Base-by-base conservation (phyloP, 2,888 invertebrate species). In the Lobophora halterata region DNA sequence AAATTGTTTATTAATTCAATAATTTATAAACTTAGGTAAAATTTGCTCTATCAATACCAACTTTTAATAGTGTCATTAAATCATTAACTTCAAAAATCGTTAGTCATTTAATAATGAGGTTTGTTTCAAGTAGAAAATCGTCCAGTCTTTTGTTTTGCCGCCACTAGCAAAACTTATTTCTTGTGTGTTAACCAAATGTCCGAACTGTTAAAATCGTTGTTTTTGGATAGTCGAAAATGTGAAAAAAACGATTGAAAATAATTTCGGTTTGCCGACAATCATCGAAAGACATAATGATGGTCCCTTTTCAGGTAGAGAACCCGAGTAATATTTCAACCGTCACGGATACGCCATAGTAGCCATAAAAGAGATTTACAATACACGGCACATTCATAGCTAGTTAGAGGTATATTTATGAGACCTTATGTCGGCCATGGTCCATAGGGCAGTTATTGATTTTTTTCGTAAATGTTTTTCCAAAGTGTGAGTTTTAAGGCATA, bases 351-450 rank as follows among this genome's bases (percentile, higher is more conserved):
- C 65, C 63, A 64, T 76, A 65, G 80, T 71, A 76, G 78, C 79
- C 71, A 80, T 85, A 81, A 85, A 83, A 73, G 71, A 79, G 79
- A 81, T 83, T 87, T 85, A 86, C 78, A 82, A 85, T 82, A 73
- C 71, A 68, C 69, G 66, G 64, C 68, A 65, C 75, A 86, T 86
- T 79, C 71, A 73, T 77, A 68, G 68, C 76, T 82, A 79, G 83
- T 87, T 87, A 79, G 71, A 61, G 52, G 43, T 59, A 53, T 69
- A 70, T 73, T 71, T 69, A 71, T 76, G 71, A 76, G 79, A 79
- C 79, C 79, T 80, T 79, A 72, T 78, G 75, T 74, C 49, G 68
- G 79, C 71, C 71, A 71, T 59, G 71, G 78, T 77, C 76, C 74
- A 69, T 67, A 52, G 58, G 66, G 63, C 58, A 55, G 57, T 65